Percentiles rank a stretch among this genome's conserved stretches.
Evolutionary conservation across 2,113 vertebrate genomes (phyloP).

Genomic region (Mustela nigripes): DNA sequence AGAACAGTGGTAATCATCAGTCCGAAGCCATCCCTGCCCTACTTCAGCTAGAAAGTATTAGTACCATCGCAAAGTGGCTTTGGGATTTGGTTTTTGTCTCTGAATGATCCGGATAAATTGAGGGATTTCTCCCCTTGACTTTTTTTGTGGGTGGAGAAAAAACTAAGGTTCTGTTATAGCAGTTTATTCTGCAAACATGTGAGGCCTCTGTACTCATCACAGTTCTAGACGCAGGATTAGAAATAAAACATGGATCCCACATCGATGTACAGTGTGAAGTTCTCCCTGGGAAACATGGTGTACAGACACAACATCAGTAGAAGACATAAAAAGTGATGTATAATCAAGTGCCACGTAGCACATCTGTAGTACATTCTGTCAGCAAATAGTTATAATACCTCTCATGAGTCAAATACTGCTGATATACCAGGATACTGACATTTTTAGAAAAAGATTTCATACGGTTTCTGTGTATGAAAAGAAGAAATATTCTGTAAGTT

Average conservation of each 20-base stretch:
- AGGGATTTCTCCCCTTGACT: neutral
- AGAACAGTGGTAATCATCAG: neutral
- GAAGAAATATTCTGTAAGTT: neutral
- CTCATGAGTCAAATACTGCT: neutral
- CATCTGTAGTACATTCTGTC: neutral
- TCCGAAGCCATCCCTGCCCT: neutral
- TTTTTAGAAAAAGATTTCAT: neutral
- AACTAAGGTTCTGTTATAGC: neutral
- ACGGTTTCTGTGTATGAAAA: neutral
- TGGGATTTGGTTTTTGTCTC: neutral
- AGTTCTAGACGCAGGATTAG: constrained; percentile 10
- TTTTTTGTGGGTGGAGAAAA: neutral
- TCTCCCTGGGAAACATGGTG: neutral
- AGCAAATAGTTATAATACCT: neutral
- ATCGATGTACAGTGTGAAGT: neutral
- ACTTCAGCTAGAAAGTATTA: neutral
- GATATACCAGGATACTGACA: neutral
- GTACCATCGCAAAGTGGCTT: neutral
- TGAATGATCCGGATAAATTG: neutral
- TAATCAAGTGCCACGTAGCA: neutral
- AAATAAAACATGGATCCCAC: neutral
- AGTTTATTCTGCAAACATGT: neutral
- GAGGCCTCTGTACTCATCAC: neutral
- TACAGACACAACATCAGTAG: neutral
- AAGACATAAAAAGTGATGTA: neutral